Base-by-base conservation (phyloP, 2,797 vertebrate genomes). In the Rhinophrynus dorsalis region DNA sequence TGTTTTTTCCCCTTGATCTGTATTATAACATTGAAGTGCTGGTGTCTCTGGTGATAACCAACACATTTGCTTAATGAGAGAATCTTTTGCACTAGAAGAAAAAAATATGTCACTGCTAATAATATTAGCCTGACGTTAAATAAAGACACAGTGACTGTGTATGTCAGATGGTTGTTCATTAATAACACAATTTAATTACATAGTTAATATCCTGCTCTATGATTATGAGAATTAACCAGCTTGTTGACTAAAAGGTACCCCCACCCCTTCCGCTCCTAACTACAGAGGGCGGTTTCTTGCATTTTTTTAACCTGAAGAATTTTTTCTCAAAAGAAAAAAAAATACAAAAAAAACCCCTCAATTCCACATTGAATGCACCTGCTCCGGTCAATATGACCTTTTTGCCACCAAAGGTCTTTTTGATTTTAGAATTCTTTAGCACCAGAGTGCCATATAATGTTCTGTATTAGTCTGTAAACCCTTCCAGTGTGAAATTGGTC, bases 131-230 rank as follows among this genome's bases (percentile, higher is more conserved):
- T 84, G 81, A 87, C 87, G 85, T 88, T 89, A 88, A 85, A 89
- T 86, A 89, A 88, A 87, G 85, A 84, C 87, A 89, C 80, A 85
- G 74, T 86, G 75, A 85, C 84, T 78, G 79, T 86, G 84, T 87
- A 86, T 86, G 84, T 89, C 88, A 88, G 82, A 83, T 80, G 84
- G 83, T 90, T 88, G 84, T 88, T 88, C 81, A 85, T 89, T 86
- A 89, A 89, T 85, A 85, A 86, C 83, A 87, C 81, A 87, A 87
- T 88, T 82, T 88, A 89, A 90, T 90, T 88, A 89, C 82, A 85
- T 84, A 84, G 83, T 84, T 89, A 88, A 90, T 88, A 89, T 58
- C 26, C n/a, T 26, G 55, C 21, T 13, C 56, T 59, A 12, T 59
- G 37, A 23, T n/a, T 42, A 27, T 29, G 9, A 42, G 37, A 44